phyloP scores from a whole-genome alignment of 2,797 vertebrate genomes.

The Dermochelys coriacea region DNA sequence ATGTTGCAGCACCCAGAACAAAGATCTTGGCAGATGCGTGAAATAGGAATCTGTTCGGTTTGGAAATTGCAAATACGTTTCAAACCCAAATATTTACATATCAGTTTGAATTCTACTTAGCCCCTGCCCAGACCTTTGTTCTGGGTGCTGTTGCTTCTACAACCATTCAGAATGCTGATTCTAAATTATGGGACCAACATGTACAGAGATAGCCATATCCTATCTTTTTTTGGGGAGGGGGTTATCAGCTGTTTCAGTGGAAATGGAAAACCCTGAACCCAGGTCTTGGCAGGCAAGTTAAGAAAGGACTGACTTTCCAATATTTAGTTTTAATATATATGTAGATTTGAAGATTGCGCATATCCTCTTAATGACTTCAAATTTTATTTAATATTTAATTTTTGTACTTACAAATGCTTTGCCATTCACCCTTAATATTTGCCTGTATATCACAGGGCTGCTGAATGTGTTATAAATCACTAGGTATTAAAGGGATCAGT shows the following conservation, averaged over 20 bases:
- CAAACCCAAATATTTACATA: slow-evolving; percentile 9
- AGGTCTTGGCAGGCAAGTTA: neutral
- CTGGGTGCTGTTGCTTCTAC: slow-evolving; percentile 19
- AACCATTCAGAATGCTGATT: neutral
- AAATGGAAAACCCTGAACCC: neutral
- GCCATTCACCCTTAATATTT: neutral
- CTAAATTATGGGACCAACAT: neutral
- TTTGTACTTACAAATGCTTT: neutral
- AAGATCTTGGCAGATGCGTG: neutral
- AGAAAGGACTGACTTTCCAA: neutral
- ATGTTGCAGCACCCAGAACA: neutral
- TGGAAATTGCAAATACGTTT: slow-evolving; percentile 39
- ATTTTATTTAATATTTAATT: slow-evolving; percentile 28
- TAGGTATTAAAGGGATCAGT: slow-evolving; percentile 41
- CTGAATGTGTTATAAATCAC: slow-evolving; percentile 34
- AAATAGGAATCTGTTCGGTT: slow-evolving; percentile 23
- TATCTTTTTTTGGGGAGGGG: neutral
- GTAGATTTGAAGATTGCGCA: neutral
- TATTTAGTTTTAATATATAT: neutral
- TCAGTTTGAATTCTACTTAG: slow-evolving; percentile 13
- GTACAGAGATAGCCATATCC: slow-evolving; percentile 11
- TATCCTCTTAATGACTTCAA: neutral
- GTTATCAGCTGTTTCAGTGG: neutral
- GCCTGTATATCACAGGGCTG: neutral
- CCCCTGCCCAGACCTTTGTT: slow-evolving; percentile 9